These are phyloP conservation scores for Drosophila takahashii DNA, from an alignment of 1,140 invertebrate species.

Conservation along the genomic window DNA sequence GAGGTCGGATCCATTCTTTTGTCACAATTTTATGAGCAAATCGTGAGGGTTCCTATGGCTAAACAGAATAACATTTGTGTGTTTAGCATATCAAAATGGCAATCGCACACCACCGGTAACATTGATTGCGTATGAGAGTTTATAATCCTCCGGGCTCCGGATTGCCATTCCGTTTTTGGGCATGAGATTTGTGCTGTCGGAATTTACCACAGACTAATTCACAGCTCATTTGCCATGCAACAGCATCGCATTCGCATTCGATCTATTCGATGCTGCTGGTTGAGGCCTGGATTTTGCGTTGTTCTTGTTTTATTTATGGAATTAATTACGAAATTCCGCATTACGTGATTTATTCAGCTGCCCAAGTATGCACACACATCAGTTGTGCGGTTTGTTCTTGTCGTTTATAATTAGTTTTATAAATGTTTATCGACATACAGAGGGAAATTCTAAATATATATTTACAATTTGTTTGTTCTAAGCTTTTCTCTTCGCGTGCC, in stretches of 20 bases:
- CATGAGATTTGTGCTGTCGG: conserved; percentile 31
- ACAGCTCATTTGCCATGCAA: conserved; percentile 53
- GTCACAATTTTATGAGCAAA: conserved; percentile 51
- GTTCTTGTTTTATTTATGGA: conserved; percentile 44
- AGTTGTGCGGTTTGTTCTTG: conserved; percentile 2
- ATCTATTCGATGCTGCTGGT: conserved; percentile 4
- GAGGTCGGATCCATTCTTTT: conserved; percentile 25
- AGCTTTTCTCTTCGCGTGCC: background rate
- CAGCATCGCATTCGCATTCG: conserved; percentile 8
- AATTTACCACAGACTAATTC: conserved; percentile 52
- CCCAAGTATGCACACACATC: conserved; percentile 9
- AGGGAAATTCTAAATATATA: background rate
- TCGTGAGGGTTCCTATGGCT: conserved; percentile 28
- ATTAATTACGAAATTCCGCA: conserved; percentile 54
- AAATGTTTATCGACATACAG: conserved; percentile 4
- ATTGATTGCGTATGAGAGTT: conserved; percentile 20
- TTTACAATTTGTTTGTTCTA: conserved; percentile 1
- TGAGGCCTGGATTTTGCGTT: conserved; percentile 2
- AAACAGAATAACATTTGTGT: conserved; percentile 22
- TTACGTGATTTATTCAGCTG: conserved; percentile 41
- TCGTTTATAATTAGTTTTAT: conserved; percentile 40
- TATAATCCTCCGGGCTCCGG: conserved; percentile 7
- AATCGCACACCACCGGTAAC: conserved; percentile 34
- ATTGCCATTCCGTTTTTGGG: background rate
- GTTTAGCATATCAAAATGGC: conserved; percentile 51